Percentiles rank a stretch among this genome's conserved stretches.
These are phyloP conservation scores for Salticus scenicus DNA, from an alignment of 2,888 invertebrate genomes.

Conservation along the genomic window DNA sequence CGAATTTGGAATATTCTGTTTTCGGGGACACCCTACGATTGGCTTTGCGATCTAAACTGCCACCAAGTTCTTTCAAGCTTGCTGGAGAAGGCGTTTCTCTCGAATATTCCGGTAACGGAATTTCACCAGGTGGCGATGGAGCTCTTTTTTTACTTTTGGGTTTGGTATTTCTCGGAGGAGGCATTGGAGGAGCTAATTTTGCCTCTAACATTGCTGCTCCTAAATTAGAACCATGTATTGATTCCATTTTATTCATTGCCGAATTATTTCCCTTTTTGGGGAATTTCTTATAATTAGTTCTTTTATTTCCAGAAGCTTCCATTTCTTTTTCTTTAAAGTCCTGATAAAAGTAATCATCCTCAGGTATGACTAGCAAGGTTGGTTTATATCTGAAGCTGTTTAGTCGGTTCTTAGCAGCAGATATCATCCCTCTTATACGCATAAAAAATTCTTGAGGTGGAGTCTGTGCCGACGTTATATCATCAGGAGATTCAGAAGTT, in stretches of 20 bases:
- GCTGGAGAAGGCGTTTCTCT: constrained; percentile 40
- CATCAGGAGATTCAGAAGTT: constrained; percentile 19
- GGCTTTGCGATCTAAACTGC: constrained; percentile 29
- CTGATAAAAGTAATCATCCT: constrained; percentile 70
- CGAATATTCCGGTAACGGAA: background rate
- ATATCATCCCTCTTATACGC: constrained; percentile 68
- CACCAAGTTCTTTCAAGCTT: constrained; percentile 34
- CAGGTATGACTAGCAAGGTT: constrained; percentile 69
- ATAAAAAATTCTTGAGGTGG: constrained; percentile 62
- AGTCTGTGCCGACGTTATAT: background rate
- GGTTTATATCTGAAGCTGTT: constrained; percentile 68
- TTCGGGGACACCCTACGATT: background rate
- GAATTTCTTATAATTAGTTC: constrained; percentile 36
- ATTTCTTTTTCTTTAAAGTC: constrained; percentile 62
- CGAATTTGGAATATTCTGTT: constrained; percentile 63
- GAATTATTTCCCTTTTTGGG: constrained; percentile 8
- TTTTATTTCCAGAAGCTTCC: constrained; percentile 32
- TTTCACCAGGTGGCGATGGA: constrained; percentile 52
- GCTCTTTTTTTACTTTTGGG: constrained; percentile 59
- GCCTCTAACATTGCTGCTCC: constrained; percentile 67
- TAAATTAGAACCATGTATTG: constrained; percentile 62
- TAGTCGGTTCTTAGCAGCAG: constrained; percentile 61
- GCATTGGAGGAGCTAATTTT: constrained; percentile 55
- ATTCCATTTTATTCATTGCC: constrained; percentile 39
- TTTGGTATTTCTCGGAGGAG: constrained; percentile 54